Conservation (phyloP, 2,113 vertebrate species). For the Anolis carolinensis region DNA sequence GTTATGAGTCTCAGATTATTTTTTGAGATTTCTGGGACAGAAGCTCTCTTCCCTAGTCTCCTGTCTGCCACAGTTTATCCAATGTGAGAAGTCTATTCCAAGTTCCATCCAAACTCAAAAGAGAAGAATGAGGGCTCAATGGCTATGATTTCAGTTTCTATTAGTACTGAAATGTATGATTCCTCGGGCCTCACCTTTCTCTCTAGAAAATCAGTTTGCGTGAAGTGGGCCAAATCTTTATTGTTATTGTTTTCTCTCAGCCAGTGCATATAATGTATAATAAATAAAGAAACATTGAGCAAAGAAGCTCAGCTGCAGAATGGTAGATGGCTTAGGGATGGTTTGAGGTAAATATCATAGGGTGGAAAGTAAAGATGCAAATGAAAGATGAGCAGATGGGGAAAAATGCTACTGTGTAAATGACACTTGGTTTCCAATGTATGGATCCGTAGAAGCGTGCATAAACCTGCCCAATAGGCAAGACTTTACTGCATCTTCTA, state of each 20-base stretch:
- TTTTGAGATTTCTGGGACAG: constrained; percentile 66
- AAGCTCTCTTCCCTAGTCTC: constrained; percentile 64
- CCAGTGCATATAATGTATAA: background rate
- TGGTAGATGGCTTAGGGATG: background rate
- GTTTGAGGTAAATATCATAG: constrained; percentile 44
- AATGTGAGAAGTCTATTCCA: constrained; percentile 49
- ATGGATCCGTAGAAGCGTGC: constrained; percentile 38
- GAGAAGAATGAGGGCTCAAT: constrained; percentile 36
- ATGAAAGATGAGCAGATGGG: constrained; percentile 31
- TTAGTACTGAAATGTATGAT: constrained; percentile 44
- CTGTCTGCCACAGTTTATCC: constrained; percentile 61
- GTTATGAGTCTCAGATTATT: constrained; percentile 67
- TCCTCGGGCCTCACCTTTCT: constrained; percentile 17
- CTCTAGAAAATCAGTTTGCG: constrained; percentile 4
- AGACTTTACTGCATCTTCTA: background rate
- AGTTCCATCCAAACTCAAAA: constrained; percentile 60
- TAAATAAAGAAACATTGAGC: constrained; percentile 25
- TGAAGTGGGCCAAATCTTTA: constrained; percentile 4
- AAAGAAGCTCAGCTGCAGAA: constrained; percentile 34
- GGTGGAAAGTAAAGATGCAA: constrained; percentile 38
- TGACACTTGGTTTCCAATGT: constrained; percentile 52
- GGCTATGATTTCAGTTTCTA: constrained; percentile 56
- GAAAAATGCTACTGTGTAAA: constrained; percentile 45
- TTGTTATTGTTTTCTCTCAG: background rate
- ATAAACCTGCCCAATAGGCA: constrained; percentile 53